Evolutionary conservation across 2,113 vertebrate genomes (phyloP).

Genomic region (Sus scrofa): T2T-Sscrofa CM000824.6:204072001-204072500

Average conservation of each 20-base stretch:
- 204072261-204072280: not conserved
- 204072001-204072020: too few relatives aligned
- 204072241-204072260: not conserved
- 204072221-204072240: not conserved
- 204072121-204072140: not conserved
- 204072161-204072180: not conserved
- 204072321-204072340: too few relatives aligned
- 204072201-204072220: not conserved
- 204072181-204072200: not conserved
- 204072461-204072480: not conserved
- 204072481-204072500: not conserved
- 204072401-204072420: not conserved
- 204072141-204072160: not conserved
- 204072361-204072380: too few relatives aligned
- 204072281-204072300: not conserved
- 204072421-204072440: not conserved
- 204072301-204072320: too few relatives aligned
- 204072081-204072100: not conserved
- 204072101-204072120: not conserved
- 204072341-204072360: too few relatives aligned
- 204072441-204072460: not conserved
- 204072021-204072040: too few relatives aligned
- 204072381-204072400: too few relatives aligned
- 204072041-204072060: too few relatives aligned
- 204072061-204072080: too few relatives aligned